Evolutionary conservation across 2,797 vertebrate genomes (phyloP).

Genomic region (Peromyscus attwateri): DNA sequence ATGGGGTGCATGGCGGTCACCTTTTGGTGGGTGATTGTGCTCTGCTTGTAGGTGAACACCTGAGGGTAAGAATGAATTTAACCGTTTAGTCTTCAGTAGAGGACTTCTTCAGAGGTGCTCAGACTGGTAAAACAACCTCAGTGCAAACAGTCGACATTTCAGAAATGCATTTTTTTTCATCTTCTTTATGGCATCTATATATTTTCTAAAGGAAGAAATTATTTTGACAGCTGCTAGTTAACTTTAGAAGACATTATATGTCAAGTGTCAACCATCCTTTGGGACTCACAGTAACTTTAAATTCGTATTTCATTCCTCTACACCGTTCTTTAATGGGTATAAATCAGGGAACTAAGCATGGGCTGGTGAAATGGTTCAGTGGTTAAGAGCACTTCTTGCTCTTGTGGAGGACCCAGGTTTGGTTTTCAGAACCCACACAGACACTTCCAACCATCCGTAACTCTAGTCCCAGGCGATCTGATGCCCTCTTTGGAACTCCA

Average conservation of each 20-base stretch:
- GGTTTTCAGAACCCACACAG: background rate
- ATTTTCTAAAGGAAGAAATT: constrained; percentile 1
- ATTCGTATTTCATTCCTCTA: background rate
- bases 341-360: background rate
- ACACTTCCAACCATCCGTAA: background rate
- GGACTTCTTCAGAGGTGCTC: background rate
- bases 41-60: constrained; percentile 99
- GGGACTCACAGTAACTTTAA: constrained; percentile 11
- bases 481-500: background rate
- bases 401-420: background rate
- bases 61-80: constrained; percentile 78
- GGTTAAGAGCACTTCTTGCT: background rate
- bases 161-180: background rate
- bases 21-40: constrained; percentile 94
- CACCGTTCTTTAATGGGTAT: background rate
- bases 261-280: background rate
- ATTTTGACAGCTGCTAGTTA: background rate
- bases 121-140: background rate
- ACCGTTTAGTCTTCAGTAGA: background rate
- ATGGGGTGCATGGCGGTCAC: constrained; percentile 94
- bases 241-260: background rate
- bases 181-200: background rate
- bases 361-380: background rate
- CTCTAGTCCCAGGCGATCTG: no score
- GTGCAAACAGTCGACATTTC: background rate